These are phyloP conservation scores for Jacana jacana DNA, from an alignment of 2,113 vertebrate genomes.

Conservation along the genomic window DNA sequence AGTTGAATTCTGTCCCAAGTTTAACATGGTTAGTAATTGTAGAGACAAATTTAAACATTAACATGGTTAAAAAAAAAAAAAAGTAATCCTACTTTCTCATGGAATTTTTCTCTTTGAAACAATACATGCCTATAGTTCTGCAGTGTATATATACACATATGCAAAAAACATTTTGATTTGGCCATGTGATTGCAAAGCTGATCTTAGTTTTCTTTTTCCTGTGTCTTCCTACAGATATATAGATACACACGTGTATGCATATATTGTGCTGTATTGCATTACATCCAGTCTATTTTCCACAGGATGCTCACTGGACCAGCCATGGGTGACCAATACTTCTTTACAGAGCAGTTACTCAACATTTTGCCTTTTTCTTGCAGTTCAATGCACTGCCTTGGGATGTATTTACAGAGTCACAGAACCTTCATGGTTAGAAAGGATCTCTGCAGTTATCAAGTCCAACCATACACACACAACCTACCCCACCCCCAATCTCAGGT, in stretches of 20 bases:
- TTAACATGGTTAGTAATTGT: background rate
- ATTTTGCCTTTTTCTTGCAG: background rate
- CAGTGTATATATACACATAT: background rate
- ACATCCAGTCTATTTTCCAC: background rate
- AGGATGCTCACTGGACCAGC: background rate
- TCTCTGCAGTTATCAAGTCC: too few species aligned
- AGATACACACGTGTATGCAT: too few species aligned
- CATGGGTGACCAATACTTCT: background rate
- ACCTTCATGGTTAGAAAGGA: too few species aligned
- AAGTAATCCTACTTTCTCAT: background rate
- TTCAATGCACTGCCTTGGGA: background rate
- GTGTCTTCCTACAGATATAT: background rate
- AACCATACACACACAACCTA: too few species aligned
- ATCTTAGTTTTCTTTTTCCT: background rate
- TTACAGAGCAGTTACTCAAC: background rate
- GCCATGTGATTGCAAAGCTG: background rate
- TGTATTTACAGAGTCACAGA: background rate
- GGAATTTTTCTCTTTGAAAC: background rate
- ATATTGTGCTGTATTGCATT: background rate
- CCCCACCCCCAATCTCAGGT: too few species aligned
- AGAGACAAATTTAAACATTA: background rate
- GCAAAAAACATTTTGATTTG: background rate
- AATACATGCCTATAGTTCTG: background rate
- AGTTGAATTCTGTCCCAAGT: background rate
- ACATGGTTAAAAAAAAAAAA: background rate